Base-by-base conservation (phyloP, 2,888 invertebrate genomes). In the Andrena fulva region DNA sequence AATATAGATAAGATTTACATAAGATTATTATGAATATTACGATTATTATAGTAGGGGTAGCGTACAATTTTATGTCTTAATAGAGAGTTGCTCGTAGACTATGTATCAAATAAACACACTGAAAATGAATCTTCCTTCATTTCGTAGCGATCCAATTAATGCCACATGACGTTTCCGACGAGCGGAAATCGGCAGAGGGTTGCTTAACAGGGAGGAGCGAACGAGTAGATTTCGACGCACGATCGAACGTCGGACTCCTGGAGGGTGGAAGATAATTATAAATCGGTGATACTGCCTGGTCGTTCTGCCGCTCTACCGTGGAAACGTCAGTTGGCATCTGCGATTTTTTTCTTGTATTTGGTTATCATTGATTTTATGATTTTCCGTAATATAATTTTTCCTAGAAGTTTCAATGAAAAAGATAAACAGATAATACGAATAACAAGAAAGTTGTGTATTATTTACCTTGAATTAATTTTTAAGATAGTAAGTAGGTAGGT, bases 131-230 rank as follows among this genome's bases (percentile, higher is more conserved):
- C 90, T 91, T 88, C 91, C 88, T 90, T 91, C 90, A 91, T 91
- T 89, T 89, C 84, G 85, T 78, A 81, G 84, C 88, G 90, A 88
- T 92, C 90, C 92, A 92, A 93, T 93, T 93, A 92, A 93, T 92
- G 89, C 89, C 92, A 93, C 91, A 93, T 93, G 93, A 93, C 92
- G 93, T 91, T 93, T 92, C 91, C 92, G 89, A 91, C 88, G 83
- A 90, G 85, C 91, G 91, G 91, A 91, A 92, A 92, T 92, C 91
- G 90, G 81, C 62, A 66, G 71, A 73, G 79, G 77, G 80, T 59
- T 74, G 72, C 60, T 73, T 67, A 80, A 50, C 63, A 72, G 50
- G 70, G 87, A 82, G 78, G 79, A 79, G 77, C 72, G 64, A 60
- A 54, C 63, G 69, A 68, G 73, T 75, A 64, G 73, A 74, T 75